A percentile compares a stretch with the other conserved stretches of the same genome.
These are phyloP conservation scores for Chrysogorgia sp. DNA, from an alignment of 92 coral and sea anemone species.

Conservation along the genomic window DNA sequence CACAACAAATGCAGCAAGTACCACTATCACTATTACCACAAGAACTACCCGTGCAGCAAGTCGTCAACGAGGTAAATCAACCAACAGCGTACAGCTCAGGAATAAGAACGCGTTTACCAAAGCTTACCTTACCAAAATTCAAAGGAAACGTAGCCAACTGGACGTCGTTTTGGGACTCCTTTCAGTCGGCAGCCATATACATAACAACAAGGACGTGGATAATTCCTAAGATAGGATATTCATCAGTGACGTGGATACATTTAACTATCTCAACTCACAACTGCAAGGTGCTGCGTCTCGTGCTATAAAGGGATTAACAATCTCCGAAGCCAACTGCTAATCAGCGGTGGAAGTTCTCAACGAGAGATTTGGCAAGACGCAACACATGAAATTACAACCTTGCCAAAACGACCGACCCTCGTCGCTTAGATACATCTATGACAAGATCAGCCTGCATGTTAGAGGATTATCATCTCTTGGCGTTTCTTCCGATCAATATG, in stretches of 20 bases:
- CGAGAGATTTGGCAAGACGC: background rate
- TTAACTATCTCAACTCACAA: background rate
- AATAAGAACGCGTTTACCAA: conserved; percentile 8
- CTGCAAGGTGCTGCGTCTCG: conserved; percentile 3
- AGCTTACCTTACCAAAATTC: conserved; percentile 18
- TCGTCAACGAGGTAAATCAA: no score
- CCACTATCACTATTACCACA: no score
- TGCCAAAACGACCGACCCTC: background rate
- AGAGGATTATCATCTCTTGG: no score
- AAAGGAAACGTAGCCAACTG: conserved; percentile 11
- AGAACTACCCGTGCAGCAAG: no score
- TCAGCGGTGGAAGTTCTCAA: background rate
- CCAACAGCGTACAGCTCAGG: background rate
- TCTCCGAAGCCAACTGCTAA: background rate
- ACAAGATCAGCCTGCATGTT: background rate
- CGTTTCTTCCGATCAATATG: no score
- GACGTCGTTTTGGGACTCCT: conserved; percentile 9
- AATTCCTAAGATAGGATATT: no score
- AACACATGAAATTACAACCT: background rate
- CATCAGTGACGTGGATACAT: conserved; percentile 55
- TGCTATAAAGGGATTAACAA: conserved; percentile 1
- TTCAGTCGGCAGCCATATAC: conserved; percentile 25
- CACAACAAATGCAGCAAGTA: no score
- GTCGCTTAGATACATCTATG: background rate
- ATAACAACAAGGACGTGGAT: conserved; percentile 17